phyloP scores from a whole-genome alignment of 2,113 vertebrate species.

The Malurus cyaneus region DNA sequence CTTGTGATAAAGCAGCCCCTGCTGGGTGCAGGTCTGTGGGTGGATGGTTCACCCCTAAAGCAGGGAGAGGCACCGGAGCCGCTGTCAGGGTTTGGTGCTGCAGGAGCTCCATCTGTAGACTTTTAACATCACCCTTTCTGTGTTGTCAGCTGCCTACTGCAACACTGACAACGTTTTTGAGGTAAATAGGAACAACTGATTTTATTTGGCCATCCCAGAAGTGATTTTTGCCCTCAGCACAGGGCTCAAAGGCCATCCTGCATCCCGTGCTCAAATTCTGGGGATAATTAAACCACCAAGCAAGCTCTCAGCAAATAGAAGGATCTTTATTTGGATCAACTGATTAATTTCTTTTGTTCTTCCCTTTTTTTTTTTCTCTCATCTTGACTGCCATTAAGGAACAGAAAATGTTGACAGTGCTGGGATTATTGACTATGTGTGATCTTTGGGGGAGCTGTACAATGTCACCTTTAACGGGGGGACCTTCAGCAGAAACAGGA shows the following conservation, averaged over 20 bases:
- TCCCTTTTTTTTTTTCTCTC: not conserved
- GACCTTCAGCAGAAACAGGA: not conserved
- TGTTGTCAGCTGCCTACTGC: not conserved
- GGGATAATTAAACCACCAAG: not conserved
- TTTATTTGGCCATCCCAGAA: not conserved
- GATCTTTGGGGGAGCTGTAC: not conserved
- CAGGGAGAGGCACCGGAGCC: not conserved
- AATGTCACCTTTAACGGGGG: not conserved
- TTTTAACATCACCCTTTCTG: not conserved
- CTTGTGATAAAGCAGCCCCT: slow-evolving; percentile 17
- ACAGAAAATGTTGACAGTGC: not conserved
- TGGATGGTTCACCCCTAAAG: not conserved
- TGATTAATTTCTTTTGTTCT: not conserved
- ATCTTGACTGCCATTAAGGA: not conserved
- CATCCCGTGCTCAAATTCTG: not conserved
- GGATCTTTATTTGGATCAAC: not conserved
- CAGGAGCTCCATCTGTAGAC: slow-evolving; percentile 29
- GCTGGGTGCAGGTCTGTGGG: slow-evolving; percentile 12
- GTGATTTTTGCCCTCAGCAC: not conserved
- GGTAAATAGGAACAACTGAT: not conserved
- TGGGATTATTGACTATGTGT: not conserved
- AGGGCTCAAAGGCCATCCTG: not conserved
- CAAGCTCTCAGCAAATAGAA: not conserved
- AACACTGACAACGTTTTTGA: not conserved
- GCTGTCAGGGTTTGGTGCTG: not conserved